Evolutionary conservation across 2,888 invertebrate species (phyloP).

Genomic region (Nasonia oneida): DNA sequence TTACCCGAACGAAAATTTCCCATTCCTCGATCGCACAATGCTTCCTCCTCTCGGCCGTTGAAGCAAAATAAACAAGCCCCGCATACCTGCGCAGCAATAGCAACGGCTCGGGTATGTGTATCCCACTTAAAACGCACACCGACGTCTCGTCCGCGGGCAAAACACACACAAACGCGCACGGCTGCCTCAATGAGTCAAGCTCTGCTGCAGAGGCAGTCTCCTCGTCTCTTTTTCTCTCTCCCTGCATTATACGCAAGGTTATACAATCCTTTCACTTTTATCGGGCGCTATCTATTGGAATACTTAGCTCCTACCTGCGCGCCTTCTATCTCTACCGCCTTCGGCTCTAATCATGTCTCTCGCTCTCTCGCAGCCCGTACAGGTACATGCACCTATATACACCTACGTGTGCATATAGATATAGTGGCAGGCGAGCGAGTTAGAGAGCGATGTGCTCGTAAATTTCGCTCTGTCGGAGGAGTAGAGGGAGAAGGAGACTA

Average conservation of each 20-base stretch:
- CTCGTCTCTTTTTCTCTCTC: not conserved
- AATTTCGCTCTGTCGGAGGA: conserved; percentile 69
- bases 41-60: conserved; percentile 3
- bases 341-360: conserved; percentile 27
- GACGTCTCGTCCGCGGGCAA: not conserved
- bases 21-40: conserved; percentile 2
- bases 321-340: conserved; percentile 12
- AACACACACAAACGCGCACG: not conserved
- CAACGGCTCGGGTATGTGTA: not conserved
- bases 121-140: conserved; percentile 7
- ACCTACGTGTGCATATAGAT: not conserved
- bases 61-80: conserved; percentile 18
- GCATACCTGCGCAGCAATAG: conserved; percentile 11
- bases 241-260: conserved; percentile 71
- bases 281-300: conserved; percentile 67
- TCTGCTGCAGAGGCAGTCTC: not conserved
- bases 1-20: conserved; percentile 11
- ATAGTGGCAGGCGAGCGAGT: conserved; percentile 18
- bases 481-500: conserved; percentile 35
- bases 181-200: conserved; percentile 7
- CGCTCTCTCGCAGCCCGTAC: not conserved
- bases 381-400: not conserved
- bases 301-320: conserved; percentile 56
- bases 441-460: conserved; percentile 70
- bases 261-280: conserved; percentile 77